These are phyloP conservation scores for Scaptomyza parva DNA, from an alignment of 2,888 invertebrate species.

Conservation along the genomic window DNA sequence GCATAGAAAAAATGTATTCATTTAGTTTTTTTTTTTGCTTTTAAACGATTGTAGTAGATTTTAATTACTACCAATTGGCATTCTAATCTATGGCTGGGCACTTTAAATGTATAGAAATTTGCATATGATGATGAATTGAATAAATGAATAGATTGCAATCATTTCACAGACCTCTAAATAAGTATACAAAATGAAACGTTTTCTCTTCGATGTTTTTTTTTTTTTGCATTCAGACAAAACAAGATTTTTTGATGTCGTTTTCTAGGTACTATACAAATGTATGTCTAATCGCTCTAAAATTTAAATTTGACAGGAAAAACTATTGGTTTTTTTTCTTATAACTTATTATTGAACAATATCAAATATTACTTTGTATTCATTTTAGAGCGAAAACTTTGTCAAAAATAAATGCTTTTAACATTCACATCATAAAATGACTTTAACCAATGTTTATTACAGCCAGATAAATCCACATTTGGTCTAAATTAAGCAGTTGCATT, in stretches of 20 bases:
- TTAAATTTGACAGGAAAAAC: neutral
- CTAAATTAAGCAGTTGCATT: constrained; percentile 32
- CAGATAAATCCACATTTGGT: constrained; percentile 32
- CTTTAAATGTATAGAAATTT: constrained; percentile 20
- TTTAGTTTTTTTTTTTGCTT: neutral
- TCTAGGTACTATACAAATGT: constrained; percentile 16
- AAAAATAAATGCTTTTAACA: too few relatives aligned
- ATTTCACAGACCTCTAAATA: constrained; percentile 30
- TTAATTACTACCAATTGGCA: constrained; percentile 61
- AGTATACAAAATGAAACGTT: constrained; percentile 30
- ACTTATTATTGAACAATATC: too few relatives aligned
- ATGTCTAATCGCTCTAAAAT: neutral
- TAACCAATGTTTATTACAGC: neutral
- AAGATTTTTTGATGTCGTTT: constrained; percentile 35
- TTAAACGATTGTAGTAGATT: constrained; percentile 49
- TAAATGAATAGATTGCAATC: constrained; percentile 63
- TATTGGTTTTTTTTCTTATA: neutral
- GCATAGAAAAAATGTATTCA: constrained; percentile 1
- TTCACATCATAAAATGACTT: neutral
- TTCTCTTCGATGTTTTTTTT: neutral
- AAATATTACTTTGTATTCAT: neutral
- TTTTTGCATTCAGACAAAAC: constrained; percentile 15
- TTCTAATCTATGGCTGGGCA: constrained; percentile 57
- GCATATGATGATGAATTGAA: constrained; percentile 46
- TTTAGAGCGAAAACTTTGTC: neutral